Conservation (phyloP, 2,113 vertebrate species). For the Brachirus orientalis region DNA sequence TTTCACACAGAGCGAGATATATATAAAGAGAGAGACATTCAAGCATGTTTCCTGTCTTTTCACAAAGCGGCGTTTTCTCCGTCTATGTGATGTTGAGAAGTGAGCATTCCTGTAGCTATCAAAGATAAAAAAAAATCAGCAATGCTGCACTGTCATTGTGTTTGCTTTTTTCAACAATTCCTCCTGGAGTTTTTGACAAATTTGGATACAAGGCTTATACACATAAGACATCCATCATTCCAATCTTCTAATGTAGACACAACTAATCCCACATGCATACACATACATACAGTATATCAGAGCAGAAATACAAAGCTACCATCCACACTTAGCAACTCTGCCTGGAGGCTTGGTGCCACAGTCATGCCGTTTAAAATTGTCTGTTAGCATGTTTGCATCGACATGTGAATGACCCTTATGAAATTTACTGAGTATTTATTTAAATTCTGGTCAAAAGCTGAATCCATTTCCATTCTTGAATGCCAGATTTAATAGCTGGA, state of each 20-base stretch:
- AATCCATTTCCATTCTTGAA: slow-evolving; percentile 75
- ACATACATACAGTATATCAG: background rate
- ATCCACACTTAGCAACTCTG: slow-evolving; percentile 22
- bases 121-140: slow-evolving; percentile 58
- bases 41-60: slow-evolving; percentile 31
- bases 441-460: slow-evolving; percentile 51
- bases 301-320: slow-evolving; percentile 2
- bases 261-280: slow-evolving; percentile 6
- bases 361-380: slow-evolving; percentile 50
- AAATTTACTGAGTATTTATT: slow-evolving; percentile 78
- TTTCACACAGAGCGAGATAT: slow-evolving; percentile 1
- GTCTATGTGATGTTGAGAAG: slow-evolving; percentile 42
- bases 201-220: slow-evolving; percentile 27
- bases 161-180: slow-evolving; percentile 36
- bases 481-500: slow-evolving; percentile 51
- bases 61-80: background rate
- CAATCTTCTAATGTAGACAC: slow-evolving; percentile 18
- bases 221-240: slow-evolving; percentile 54
- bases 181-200: slow-evolving; percentile 37
- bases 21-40: too few species aligned
- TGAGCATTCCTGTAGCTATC: slow-evolving; percentile 38
- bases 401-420: slow-evolving; percentile 73
- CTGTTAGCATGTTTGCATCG: slow-evolving; percentile 66
- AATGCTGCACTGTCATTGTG: slow-evolving; percentile 7
- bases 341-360: slow-evolving; percentile 51